Evolutionary conservation across 2,888 invertebrate genomes (phyloP), one percentile per base, ranked within the genome.

Genomic region (Zhengitettix transpicula): DNA sequence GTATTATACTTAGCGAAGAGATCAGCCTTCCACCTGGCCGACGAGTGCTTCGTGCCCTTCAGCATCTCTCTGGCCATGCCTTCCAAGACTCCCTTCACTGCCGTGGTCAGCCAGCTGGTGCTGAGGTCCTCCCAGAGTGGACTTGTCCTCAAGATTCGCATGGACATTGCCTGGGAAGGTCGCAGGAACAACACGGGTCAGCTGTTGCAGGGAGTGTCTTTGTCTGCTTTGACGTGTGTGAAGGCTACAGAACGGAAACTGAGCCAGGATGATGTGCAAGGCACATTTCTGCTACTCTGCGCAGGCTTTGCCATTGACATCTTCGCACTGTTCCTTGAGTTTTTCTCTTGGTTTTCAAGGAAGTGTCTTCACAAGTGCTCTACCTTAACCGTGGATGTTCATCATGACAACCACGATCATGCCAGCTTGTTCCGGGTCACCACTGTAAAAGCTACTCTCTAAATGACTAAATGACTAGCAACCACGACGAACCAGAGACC

Each of bases 231-330:
- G 0, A 63, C 81, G 28, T 76, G 74, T 17, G 65, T 73, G 10
- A 71, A 74, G 52, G 76, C 79, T 40, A 83, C 85, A 71, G 88
- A 89, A 68, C 79, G 86, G 63, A 83, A 85, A 28, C 70, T 89
- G n/a, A 83, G 84, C 1, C 73, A 88, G 42, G 87, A 85, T 67
- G 89, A 89, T 64, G 87, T 87, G 0, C 87, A 87, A 72, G 89
- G 89, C 11, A 89, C 88, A 85, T 89, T 88, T 68, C 71, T 89
- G 5, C 75, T 89, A 1, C 74, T 89, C 65, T 85, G 77, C 9
- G 79, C 82, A 52, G 89, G 89, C 0, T 84, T 85, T 68, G 68
- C 84, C 0, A 68, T 84, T 40, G 87, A 82, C 8, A 78, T 76
- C 0, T 73, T 80, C 5, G 80, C 81, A 7, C 72, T 88, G 11